phyloP scores from a whole-genome alignment of 2,797 vertebrate species.

The Pagetopsis macropterus region DNA sequence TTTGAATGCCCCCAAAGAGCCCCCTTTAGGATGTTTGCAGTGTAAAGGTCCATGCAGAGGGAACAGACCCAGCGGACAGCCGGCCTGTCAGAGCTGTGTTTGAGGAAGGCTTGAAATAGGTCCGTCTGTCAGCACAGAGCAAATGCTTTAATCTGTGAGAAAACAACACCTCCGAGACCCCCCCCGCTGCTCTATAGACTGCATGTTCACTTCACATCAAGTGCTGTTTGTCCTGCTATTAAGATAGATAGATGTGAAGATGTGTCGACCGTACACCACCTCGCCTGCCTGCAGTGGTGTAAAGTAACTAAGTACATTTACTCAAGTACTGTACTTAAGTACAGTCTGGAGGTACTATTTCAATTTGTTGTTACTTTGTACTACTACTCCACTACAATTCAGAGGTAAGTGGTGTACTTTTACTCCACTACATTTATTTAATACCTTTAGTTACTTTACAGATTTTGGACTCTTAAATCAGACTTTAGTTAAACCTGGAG shows the following conservation, averaged over 20 bases:
- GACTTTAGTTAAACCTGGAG: too few relatives aligned
- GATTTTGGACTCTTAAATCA: too few relatives aligned
- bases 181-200: constrained; percentile 47
- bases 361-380: too few relatives aligned
- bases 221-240: constrained; percentile 28
- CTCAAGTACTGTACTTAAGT: too few relatives aligned
- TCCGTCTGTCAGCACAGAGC: constrained; percentile 51
- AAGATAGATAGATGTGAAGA: constrained; percentile 16
- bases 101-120: constrained; percentile 61
- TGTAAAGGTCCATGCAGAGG: constrained; percentile 52
- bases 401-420: too few relatives aligned
- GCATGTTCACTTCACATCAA: constrained; percentile 31
- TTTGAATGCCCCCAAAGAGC: constrained; percentile 79
- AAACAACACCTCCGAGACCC: constrained; percentile 52
- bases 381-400: too few relatives aligned
- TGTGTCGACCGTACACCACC: not conserved
- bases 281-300: not conserved
- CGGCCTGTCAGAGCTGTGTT: constrained; percentile 57
- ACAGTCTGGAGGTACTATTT: too few relatives aligned
- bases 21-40: constrained; percentile 62
- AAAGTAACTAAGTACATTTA: not conserved
- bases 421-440: too few relatives aligned
- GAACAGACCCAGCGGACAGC: constrained; percentile 54
- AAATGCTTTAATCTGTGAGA: constrained; percentile 70
- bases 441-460: too few relatives aligned